Evolutionary conservation across 2,888 invertebrate genomes (phyloP).

Genomic region (Trilocha varians): DNA sequence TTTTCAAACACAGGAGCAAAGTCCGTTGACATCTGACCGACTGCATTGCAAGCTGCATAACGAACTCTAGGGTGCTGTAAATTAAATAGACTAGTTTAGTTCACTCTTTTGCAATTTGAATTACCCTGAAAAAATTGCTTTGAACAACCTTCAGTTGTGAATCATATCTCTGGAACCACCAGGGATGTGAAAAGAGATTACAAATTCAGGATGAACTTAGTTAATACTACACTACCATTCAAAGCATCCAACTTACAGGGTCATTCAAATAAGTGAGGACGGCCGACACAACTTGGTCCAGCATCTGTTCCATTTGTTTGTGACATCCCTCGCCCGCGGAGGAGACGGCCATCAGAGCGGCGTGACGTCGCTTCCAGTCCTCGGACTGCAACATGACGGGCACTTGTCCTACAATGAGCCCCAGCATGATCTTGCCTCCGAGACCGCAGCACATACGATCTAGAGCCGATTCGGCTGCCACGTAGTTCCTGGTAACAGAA

Average conservation of each 20-base stretch:
- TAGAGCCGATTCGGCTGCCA: conserved; percentile 96
- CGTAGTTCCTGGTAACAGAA: conserved; percentile 86
- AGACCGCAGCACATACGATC: conserved; percentile 98
- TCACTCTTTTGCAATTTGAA: too few relatives aligned
- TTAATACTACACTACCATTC: background rate
- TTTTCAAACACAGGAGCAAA: conserved; percentile 98
- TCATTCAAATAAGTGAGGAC: conserved; percentile 90
- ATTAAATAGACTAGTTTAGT: too few relatives aligned
- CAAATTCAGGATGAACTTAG: too few relatives aligned
- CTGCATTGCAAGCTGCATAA: conserved; percentile 98
- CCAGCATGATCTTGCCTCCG: conserved; percentile 92
- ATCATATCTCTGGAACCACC: too few relatives aligned
- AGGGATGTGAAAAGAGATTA: too few relatives aligned
- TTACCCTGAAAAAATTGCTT: too few relatives aligned
- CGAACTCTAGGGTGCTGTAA: conserved; percentile 89
- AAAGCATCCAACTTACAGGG: conserved; percentile 69
- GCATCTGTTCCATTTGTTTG: conserved; percentile 96
- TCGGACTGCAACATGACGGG: conserved; percentile 88
- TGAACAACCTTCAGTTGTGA: too few relatives aligned
- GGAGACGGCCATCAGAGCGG: conserved; percentile 98
- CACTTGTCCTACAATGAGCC: conserved; percentile 88
- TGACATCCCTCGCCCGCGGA: conserved; percentile 99
- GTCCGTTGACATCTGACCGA: conserved; percentile 99
- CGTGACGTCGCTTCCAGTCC: conserved; percentile 93
- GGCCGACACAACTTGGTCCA: conserved; percentile 93